Evolutionary conservation across 1,140 invertebrate species (phyloP), one percentile per base, ranked within the genome.

Genomic region (Whitmania pigra): DNA sequence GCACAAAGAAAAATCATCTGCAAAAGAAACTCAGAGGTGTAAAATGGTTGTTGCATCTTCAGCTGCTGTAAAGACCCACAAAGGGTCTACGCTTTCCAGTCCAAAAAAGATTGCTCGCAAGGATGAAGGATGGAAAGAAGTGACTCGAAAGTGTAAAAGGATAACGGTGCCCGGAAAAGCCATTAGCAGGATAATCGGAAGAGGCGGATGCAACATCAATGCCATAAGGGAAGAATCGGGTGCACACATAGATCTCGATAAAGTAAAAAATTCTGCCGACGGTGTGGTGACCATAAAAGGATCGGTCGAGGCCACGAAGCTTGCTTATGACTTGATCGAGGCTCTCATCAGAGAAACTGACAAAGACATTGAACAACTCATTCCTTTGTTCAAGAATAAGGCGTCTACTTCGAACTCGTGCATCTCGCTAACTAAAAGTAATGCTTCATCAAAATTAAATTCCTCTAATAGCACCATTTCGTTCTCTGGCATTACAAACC

Each of bases 111-210:
- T 83, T 75, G 82, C 86, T 77, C 25, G 36, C 29, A 86, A 91
- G 69, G 93, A 97, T 76, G 93, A 96, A 80, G 93, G 93, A 11
- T 97, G 94, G 94, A 96, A 95, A 81, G 93, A 97, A 85, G 93
- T 97, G 15, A 90, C 93, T 11, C 84, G 93, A 78, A 94, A 81
- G 82, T 80, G 54, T 60, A 77, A 78, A 76, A 79, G 79, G 73
- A 77, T 81, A 54, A 76, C 75, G 3, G 94, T 98, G 71, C 92
- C 93, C 67, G 87, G 92, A 22, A 90, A 91, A 82, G 93, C 93
- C 60, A 97, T 97, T 67, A 94, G 92, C 76, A 86, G 93, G 73
- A 93, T 97, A 0, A 97, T 97, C 79, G 94, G 94, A 1, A 87
- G 94, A 77, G 93, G 90, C 25, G 94, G 94, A 27, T 93, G 89